A percentile compares a stretch with the other conserved stretches of the same genome.
Conservation (phyloP, 2,113 vertebrate genomes). For the Petrocephalus microphthalmus region DNA sequence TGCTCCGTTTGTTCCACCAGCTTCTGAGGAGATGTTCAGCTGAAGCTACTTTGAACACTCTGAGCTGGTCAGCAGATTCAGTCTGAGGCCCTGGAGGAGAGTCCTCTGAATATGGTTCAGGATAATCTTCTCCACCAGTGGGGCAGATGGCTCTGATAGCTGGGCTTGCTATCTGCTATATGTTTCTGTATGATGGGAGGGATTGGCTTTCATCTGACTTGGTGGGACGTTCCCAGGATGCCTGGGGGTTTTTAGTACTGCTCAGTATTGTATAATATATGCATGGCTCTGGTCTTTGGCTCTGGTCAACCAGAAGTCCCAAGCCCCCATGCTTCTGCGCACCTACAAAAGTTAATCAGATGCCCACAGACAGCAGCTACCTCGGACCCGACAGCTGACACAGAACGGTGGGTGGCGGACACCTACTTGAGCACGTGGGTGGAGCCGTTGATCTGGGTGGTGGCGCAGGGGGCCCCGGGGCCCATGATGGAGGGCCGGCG, state of each 20-base stretch:
- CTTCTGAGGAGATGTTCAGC: not conserved
- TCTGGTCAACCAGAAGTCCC: not conserved
- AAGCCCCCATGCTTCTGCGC: not conserved
- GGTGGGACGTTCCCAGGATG: not conserved
- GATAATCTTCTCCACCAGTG: not conserved
- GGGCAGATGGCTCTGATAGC: not conserved
- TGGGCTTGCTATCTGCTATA: not conserved
- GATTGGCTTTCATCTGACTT: not conserved
- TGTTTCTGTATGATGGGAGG: not conserved
- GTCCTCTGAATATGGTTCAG: not conserved
- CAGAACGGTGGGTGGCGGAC: not conserved
- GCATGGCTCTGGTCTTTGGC: not conserved
- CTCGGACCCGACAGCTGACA: too few species aligned
- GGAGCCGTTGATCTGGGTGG: conserved; percentile 90
- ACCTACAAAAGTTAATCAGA: not conserved
- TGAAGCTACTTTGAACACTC: not conserved
- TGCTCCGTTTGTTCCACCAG: not conserved
- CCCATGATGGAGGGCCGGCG: conserved; percentile 80
- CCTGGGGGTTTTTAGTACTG: not conserved
- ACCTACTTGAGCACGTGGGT: conserved; percentile 93
- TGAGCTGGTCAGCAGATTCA: not conserved
- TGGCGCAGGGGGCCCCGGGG: conserved; percentile 70
- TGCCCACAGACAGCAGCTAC: not conserved
- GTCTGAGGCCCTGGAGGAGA: not conserved
- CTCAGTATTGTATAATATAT: not conserved